phyloP scores from a whole-genome alignment of 2,888 invertebrate species.

The Steromphala cineraria region DNA sequence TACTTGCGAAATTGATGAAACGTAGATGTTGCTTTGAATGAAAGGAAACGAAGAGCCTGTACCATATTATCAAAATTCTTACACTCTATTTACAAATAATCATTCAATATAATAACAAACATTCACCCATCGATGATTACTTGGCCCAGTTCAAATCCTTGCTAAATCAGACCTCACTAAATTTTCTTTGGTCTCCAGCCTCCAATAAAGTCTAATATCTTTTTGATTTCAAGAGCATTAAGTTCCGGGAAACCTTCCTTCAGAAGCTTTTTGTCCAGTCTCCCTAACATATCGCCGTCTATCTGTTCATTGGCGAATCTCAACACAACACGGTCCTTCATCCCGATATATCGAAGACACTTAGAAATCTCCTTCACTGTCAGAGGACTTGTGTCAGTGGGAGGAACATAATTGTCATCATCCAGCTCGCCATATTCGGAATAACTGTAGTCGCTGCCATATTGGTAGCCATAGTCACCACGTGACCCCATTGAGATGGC shows the following conservation, averaged over 20 bases:
- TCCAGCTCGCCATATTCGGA: constrained; percentile 57
- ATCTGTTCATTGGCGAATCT: constrained; percentile 70
- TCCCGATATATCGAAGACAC: constrained; percentile 70
- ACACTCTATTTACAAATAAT: background rate
- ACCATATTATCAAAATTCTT: too few relatives aligned
- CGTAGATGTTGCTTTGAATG: too few relatives aligned
- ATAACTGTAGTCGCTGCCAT: constrained; percentile 67
- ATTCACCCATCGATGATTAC: background rate
- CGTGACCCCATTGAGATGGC: constrained; percentile 63
- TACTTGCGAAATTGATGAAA: too few relatives aligned
- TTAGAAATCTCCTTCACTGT: constrained; percentile 68
- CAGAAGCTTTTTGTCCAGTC: constrained; percentile 64
- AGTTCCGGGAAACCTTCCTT: constrained; percentile 72
- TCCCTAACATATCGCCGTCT: constrained; percentile 68
- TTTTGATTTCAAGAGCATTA: constrained; percentile 71
- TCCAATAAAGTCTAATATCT: constrained; percentile 69
- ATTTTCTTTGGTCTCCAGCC: constrained; percentile 72
- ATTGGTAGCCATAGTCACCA: constrained; percentile 56
- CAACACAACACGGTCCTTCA: constrained; percentile 69
- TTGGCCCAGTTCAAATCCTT: background rate
- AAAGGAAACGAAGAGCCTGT: too few relatives aligned
- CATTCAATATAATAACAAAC: background rate
- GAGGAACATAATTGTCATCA: constrained; percentile 69
- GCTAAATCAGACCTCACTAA: constrained; percentile 9
- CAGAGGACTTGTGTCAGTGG: constrained; percentile 56